phyloP scores from a whole-genome alignment of 1,140 invertebrate species.

The Drosophila suzukii region DNA sequence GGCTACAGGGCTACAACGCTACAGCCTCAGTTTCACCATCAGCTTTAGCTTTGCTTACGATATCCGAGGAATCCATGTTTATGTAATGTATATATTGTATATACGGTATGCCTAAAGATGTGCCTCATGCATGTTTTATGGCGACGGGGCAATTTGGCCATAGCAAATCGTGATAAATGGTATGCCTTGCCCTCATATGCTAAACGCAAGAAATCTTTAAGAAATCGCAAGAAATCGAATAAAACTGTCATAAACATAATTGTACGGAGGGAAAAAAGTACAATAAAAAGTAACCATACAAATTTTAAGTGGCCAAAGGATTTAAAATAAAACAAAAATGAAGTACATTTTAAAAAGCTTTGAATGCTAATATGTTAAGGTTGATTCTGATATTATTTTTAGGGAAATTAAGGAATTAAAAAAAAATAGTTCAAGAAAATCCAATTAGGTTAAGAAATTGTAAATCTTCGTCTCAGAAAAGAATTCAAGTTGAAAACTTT shows the following conservation, averaged over 20 bases:
- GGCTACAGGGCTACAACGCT: constrained; percentile 22
- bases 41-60: constrained; percentile 17
- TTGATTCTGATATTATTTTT: too few relatives aligned
- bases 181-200: constrained; percentile 33
- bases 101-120: constrained; percentile 34
- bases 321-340: constrained; percentile 1
- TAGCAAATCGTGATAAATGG: constrained; percentile 56
- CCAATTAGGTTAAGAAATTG: too few relatives aligned
- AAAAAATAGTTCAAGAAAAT: neutral
- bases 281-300: constrained; percentile 53
- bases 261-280: constrained; percentile 34
- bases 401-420: too few relatives aligned
- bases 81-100: constrained; percentile 42
- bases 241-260: constrained; percentile 79
- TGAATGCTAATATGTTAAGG: too few relatives aligned
- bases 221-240: constrained; percentile 74
- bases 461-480: too few relatives aligned
- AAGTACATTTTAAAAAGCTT: too few relatives aligned
- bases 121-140: constrained; percentile 52
- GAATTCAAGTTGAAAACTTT: constrained; percentile 8
- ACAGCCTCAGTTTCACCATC: constrained; percentile 17
- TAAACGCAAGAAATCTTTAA: constrained; percentile 73
- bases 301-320: neutral
- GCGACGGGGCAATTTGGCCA: constrained; percentile 37
- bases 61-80: constrained; percentile 41